These are phyloP conservation scores for Pachycephus smyrnensis DNA, from an alignment of 2,888 invertebrate genomes.

Conservation along the genomic window DNA sequence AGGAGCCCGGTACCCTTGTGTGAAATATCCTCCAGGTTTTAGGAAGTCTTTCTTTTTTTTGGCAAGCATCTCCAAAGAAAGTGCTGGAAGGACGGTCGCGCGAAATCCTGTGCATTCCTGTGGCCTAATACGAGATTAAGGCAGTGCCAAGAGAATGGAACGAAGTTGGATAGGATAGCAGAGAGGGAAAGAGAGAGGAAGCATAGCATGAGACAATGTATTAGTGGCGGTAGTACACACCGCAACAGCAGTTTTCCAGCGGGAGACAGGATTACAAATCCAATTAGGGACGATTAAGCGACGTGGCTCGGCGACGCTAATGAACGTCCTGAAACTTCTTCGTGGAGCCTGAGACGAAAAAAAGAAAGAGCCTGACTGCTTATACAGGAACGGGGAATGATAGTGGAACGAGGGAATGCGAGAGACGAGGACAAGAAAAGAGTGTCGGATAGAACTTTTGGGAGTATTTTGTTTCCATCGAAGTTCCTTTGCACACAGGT, in stretches of 20 bases:
- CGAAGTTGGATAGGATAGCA: not conserved
- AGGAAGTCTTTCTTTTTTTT: not conserved
- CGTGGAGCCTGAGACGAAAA: not conserved
- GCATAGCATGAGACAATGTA: not conserved
- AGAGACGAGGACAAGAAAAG: not conserved
- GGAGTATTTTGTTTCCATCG: not conserved
- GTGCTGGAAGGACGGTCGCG: not conserved
- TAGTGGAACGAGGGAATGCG: no score
- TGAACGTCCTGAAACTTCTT: conserved; percentile 19
- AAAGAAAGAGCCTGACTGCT: not conserved
- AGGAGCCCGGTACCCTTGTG: not conserved
- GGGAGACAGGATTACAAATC: conserved; percentile 33
- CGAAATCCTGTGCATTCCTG: not conserved
- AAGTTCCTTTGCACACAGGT: not conserved
- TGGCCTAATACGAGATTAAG: not conserved
- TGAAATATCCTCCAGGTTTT: not conserved
- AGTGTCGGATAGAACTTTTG: not conserved
- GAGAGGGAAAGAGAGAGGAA: not conserved
- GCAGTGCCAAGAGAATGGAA: not conserved
- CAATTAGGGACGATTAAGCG: conserved; percentile 38
- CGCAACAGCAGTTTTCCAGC: conserved; percentile 29
- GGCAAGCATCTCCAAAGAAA: not conserved
- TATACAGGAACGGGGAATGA: not conserved
- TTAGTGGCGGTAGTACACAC: conserved; percentile 20
- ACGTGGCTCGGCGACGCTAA: conserved; percentile 23